Evolutionary conservation across 1,140 invertebrate species (phyloP), one percentile per base, ranked within the genome.

Genomic region (Augochlora pura): DNA sequence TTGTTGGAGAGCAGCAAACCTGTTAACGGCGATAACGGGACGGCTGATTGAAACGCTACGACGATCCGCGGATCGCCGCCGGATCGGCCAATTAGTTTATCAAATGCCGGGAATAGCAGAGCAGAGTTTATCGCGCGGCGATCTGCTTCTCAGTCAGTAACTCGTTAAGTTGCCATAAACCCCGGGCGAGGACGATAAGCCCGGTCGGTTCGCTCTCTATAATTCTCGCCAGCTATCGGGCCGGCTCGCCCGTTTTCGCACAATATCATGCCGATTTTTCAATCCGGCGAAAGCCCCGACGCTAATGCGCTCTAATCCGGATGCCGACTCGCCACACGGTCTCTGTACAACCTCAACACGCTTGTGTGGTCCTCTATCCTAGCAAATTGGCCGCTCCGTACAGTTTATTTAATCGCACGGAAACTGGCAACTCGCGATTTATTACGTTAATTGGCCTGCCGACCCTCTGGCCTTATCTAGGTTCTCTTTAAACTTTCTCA

Each of bases 1-100:
- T 18, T 7, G 27, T 23, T 14, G 8, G n/a, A 21, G 18, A 38
- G 14, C 21, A 54, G 57, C 39, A 69, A 74, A 79, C 75, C 71
- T 79, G 71, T 82, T 86, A 85, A 85, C 67, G 63, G 42, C 59
- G 83, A 85, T 86, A 86, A 86, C 84, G 83, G 83, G 64, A 86
- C 39, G 76, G 38, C 10, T 66, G 72, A 86, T 86, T 72, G 71
- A 82, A 84, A 85, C 79, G 64, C 49, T 49, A 72, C 54, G 82
- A 86, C 77, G 74, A 82, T 49, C 60, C 72, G 64, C 54, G 67
- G 67, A 63, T 49, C 39, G 54, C 42, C 72, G 59, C 32, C 57
- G 54, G 67, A 80, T 80, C 64, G 74, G 74, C 78, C 74, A 82
- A 79, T 86, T 86, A 86, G 76, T 76, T 86, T 86, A 86, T 86